Evolutionary conservation across 2,797 vertebrate genomes (phyloP).

Genomic region (Periophthalmus magnuspinnatus): DNA sequence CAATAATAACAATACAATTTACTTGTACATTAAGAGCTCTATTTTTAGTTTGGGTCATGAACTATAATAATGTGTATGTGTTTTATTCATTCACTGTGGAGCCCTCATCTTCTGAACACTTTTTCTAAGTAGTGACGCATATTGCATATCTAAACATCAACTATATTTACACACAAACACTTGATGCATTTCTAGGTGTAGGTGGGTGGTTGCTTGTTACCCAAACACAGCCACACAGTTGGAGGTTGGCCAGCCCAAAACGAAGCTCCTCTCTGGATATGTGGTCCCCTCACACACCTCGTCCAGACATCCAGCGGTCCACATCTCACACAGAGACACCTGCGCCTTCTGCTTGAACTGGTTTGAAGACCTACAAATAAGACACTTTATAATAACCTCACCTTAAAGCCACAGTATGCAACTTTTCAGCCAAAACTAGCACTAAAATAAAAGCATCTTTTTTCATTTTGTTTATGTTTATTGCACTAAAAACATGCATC

Average conservation of each 20-base stretch:
- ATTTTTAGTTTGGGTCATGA: too few relatives aligned
- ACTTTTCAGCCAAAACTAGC: too few relatives aligned
- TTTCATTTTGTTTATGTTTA: too few relatives aligned
- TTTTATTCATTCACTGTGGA: too few relatives aligned
- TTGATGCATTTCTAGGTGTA: neutral
- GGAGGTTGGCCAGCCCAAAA: conserved; percentile 89
- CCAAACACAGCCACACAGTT: conserved; percentile 86
- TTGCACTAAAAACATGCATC: too few relatives aligned
- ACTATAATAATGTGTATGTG: too few relatives aligned
- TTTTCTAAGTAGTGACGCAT: neutral
- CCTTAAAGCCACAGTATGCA: too few relatives aligned
- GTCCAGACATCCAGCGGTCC: conserved; percentile 78
- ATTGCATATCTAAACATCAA: neutral
- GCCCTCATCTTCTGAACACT: too few relatives aligned
- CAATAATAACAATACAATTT: too few relatives aligned
- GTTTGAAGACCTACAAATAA: conserved; percentile 56
- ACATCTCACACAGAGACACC: conserved; percentile 82
- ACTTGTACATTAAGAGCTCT: too few relatives aligned
- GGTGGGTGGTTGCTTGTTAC: conserved; percentile 60
- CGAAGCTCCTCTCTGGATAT: conserved; percentile 80
- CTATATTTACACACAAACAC: neutral
- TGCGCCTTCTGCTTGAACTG: conserved; percentile 85
- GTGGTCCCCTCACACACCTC: conserved; percentile 86
- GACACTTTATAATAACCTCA: too few relatives aligned
- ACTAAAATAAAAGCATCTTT: too few relatives aligned